Evolutionary conservation across 37 sponge, comb jelly and placozoan genomes (phyloP), one percentile per base, ranked within the genome.

Genomic region (Lycopodina hypogea): DNA sequence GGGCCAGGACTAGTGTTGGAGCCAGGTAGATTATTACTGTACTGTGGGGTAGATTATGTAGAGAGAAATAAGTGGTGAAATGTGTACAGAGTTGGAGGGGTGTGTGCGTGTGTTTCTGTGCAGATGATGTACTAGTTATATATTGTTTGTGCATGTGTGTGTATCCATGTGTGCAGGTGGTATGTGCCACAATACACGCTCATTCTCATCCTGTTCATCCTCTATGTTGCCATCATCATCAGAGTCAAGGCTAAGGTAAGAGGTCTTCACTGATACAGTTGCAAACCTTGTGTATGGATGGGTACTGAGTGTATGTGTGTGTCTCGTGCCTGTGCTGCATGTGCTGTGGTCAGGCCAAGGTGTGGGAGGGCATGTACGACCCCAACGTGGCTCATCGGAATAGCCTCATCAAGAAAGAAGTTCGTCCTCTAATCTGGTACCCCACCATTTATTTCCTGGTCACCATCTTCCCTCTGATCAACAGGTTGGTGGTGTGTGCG

Each of bases 371-470:
- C 2, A 79, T 74, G 21, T 88, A 78, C 72, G 64, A 88, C 61
- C 89, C 89, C 8, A 72, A 78, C 11, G 72, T 83, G 22, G 75
- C 78, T 29, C 30, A 42, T 41, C 9, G 26, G 53, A 51, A 78
- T 84, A 68, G 32, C 6, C 75, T 80, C 35, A 52, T 84, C 72
- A 71, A 41, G 35, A 51, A 76, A 14, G 85, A 89, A 21, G 74
- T 84, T 53, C 80, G 75, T 42, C 78, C 90, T 28, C 80, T 89
- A 22, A 41, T 89, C 29, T 79, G 84, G 80, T 89, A 89, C 42
- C 90, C 90, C n/a, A 75, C 79, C 17, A 37, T 89, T 24, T 89
- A 80, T 62, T 74, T 84, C 45, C 17, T 61, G 1, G 69, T 84
- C 38, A 30, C 57, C 30, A 9, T 80, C 19, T 75, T 89, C 63